phyloP scores from a whole-genome alignment of 2,888 invertebrate genomes.

The Archips xylosteana region DNA sequence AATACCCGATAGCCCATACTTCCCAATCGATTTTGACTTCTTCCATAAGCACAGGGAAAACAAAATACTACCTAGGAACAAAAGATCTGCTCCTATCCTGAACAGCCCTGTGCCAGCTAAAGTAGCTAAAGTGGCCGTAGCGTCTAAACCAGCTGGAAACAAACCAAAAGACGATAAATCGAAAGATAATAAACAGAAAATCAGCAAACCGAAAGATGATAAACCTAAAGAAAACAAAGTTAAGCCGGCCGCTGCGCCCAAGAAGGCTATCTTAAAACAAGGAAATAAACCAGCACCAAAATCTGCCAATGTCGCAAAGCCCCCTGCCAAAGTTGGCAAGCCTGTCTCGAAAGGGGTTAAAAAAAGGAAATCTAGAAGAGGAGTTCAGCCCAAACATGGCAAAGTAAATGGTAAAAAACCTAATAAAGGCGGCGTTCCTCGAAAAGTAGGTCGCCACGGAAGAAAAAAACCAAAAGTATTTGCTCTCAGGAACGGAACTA shows the following conservation, averaged over 20 bases:
- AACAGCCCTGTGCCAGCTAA: neutral
- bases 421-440: neutral
- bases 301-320: neutral
- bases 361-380: conserved; percentile 1
- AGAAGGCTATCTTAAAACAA: neutral
- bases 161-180: neutral
- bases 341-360: neutral
- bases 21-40: conserved; percentile 49
- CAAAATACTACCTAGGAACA: conserved; percentile 54
- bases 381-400: neutral
- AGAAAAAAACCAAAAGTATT: neutral
- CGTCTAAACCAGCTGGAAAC: neutral
- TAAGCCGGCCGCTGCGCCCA: neutral
- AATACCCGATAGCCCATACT: conserved; percentile 61
- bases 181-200: conserved; percentile 9
- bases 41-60: conserved; percentile 60
- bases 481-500: neutral
- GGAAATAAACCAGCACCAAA: neutral
- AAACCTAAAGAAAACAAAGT: neutral
- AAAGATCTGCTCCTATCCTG: conserved; percentile 6
- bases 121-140: neutral
- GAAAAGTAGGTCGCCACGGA: conserved; percentile 1
- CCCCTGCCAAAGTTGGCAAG: neutral
- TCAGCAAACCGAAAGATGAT: neutral
- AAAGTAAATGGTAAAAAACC: neutral